Conservation (phyloP, 2,113 vertebrate genomes). For the Sitta europaea region DNA sequence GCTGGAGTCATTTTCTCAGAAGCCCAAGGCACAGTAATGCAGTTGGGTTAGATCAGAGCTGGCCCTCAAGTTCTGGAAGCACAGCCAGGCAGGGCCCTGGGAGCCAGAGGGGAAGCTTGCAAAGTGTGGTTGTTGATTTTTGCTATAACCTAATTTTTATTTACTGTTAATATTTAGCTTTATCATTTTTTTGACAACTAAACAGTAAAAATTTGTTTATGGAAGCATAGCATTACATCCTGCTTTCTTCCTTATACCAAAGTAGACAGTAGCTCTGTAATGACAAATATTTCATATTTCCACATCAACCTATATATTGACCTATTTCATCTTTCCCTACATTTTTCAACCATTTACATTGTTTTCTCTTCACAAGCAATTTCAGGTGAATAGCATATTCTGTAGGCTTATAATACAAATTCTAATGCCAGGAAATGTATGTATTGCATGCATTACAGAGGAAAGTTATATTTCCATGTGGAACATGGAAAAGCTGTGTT, state of each 20-base stretch:
- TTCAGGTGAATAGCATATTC: neutral
- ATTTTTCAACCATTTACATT: neutral
- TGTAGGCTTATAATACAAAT: neutral
- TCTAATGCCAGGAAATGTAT: neutral
- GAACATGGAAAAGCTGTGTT: neutral
- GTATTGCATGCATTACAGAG: neutral
- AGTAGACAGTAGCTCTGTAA: neutral
- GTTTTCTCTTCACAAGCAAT: neutral
- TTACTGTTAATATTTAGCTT: neutral
- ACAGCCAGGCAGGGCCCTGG: neutral
- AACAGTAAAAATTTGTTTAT: neutral
- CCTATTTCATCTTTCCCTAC: neutral
- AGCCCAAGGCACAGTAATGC: neutral
- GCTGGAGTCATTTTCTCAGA: neutral
- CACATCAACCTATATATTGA: neutral
- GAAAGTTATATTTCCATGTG: neutral
- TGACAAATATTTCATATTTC: neutral
- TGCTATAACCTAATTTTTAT: fast-evolving
- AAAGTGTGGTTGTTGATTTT: neutral
- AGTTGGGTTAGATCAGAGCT: neutral
- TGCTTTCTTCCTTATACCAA: neutral
- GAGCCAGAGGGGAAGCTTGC: neutral
- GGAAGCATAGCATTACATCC: neutral
- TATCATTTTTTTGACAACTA: neutral
- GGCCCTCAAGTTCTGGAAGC: neutral